These are phyloP conservation scores for Drosophila yooni DNA, from an alignment of 2,888 invertebrate genomes.

Conservation along the genomic window DNA sequence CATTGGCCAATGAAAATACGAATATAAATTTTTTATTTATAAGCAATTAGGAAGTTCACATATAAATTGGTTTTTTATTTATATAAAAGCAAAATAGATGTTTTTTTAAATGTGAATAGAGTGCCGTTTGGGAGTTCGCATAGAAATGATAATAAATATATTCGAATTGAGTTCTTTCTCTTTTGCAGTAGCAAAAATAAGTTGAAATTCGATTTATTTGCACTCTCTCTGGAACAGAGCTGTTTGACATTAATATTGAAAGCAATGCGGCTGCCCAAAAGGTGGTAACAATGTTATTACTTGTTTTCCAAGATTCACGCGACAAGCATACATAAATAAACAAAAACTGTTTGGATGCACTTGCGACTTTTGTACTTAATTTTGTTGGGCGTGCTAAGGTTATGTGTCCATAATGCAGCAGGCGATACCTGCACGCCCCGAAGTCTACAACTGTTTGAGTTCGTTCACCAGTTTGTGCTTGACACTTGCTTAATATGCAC, in stretches of 20 bases:
- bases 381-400: constrained; percentile 68
- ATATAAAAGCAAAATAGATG: background rate
- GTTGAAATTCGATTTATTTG: background rate
- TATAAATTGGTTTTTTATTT: background rate
- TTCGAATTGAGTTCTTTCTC: background rate
- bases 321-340: constrained; percentile 49
- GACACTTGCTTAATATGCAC: constrained; percentile 60
- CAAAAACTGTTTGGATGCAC: constrained; percentile 26
- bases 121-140: background rate
- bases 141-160: background rate
- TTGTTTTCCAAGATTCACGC: constrained; percentile 55
- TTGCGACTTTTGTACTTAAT: constrained; percentile 9
- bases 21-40: background rate
- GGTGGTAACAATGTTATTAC: constrained; percentile 34
- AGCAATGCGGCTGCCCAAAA: constrained; percentile 19
- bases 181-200: background rate
- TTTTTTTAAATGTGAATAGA: background rate
- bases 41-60: background rate
- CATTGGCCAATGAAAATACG: background rate
- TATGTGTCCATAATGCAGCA: constrained; percentile 67
- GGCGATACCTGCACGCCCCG: background rate
- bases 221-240: background rate
- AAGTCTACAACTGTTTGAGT: constrained; percentile 36
- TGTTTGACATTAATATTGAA: constrained; percentile 6
- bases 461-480: constrained; percentile 64